Conservation (phyloP, 2,888 invertebrate species). For the Heliothis peltigera region DNA sequence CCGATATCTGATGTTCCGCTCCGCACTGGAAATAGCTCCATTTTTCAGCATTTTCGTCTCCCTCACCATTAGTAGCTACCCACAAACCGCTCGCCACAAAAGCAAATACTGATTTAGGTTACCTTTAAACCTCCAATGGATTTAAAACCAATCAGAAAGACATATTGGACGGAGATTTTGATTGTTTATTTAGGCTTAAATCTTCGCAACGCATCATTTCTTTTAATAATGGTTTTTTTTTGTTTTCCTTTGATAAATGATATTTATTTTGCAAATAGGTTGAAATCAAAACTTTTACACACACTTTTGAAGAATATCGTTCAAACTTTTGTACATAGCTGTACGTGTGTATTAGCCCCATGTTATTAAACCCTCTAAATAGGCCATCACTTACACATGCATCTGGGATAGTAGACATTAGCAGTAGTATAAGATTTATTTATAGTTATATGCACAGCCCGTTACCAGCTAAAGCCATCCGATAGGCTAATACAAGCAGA, state of each 20-base stretch:
- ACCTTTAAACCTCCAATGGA: constrained; percentile 65
- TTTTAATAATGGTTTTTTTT: constrained; percentile 33
- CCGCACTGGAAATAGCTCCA: constrained; percentile 61
- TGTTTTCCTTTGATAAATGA: too few species aligned
- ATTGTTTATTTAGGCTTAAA: constrained; percentile 62
- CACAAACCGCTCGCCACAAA: constrained; percentile 58
- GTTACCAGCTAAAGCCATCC: constrained; percentile 7
- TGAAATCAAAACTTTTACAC: too few species aligned
- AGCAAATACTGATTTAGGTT: constrained; percentile 67
- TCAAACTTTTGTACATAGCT: not conserved
- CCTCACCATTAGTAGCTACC: constrained; percentile 65
- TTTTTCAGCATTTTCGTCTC: constrained; percentile 67
- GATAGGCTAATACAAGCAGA: constrained; percentile 22
- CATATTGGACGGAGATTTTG: constrained; percentile 59
- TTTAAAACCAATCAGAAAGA: constrained; percentile 68
- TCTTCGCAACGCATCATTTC: constrained; percentile 38
- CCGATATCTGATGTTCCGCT: constrained; percentile 56
- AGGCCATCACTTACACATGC: too few species aligned
- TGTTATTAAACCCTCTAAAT: too few species aligned
- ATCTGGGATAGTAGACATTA: too few species aligned
- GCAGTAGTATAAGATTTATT: not conserved
- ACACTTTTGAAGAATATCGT: constrained; percentile 30
- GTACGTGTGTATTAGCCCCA: too few species aligned
- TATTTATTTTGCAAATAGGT: too few species aligned
- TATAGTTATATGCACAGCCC: constrained; percentile 14